These are phyloP conservation scores for Ceratina australensis DNA, from an alignment of 1,140 invertebrate species.

Conservation along the genomic window DNA sequence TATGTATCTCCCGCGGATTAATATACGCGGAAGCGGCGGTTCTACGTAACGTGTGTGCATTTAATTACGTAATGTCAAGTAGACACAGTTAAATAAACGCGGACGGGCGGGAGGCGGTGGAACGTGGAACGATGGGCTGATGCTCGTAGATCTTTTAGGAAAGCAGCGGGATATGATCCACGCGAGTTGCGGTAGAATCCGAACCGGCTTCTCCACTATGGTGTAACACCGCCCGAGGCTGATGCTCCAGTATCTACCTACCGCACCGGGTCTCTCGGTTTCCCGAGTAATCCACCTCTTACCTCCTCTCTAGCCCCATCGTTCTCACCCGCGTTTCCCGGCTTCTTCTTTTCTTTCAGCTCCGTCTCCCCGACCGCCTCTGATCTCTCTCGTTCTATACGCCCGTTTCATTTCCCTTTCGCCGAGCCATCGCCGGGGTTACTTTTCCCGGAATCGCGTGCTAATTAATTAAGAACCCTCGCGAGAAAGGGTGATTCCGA, in stretches of 20 bases:
- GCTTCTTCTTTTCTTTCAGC: constrained; percentile 17
- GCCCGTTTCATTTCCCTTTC: constrained; percentile 18
- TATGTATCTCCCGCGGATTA: constrained; percentile 22
- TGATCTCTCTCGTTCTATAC: constrained; percentile 2
- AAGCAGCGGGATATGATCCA: constrained; percentile 26
- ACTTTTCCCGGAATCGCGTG: constrained; percentile 56
- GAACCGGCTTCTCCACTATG: constrained; percentile 30
- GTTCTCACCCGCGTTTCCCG: constrained; percentile 32
- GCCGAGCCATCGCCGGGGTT: constrained; percentile 18
- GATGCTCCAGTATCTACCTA: constrained; percentile 40
- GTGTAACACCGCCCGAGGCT: constrained; percentile 51
- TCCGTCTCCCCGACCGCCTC: constrained; percentile 17
- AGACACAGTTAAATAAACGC: constrained; percentile 62
- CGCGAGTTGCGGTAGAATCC: constrained; percentile 18
- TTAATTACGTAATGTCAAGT: constrained; percentile 70
- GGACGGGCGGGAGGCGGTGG: constrained; percentile 17
- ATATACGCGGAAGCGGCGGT: constrained; percentile 4
- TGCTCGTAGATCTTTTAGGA: constrained; percentile 23
- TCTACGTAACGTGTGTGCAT: constrained; percentile 52
- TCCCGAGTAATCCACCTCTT: constrained; percentile 36
- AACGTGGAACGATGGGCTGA: not conserved
- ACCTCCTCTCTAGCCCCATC: constrained; percentile 4
- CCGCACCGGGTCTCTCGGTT: constrained; percentile 18
- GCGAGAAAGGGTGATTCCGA: constrained; percentile 47
- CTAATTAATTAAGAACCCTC: constrained; percentile 70